Evolutionary conservation across 2,797 vertebrate genomes (phyloP), one percentile per base, ranked within the genome.

Genomic region (Hippopotamyrus pictus): DNA sequence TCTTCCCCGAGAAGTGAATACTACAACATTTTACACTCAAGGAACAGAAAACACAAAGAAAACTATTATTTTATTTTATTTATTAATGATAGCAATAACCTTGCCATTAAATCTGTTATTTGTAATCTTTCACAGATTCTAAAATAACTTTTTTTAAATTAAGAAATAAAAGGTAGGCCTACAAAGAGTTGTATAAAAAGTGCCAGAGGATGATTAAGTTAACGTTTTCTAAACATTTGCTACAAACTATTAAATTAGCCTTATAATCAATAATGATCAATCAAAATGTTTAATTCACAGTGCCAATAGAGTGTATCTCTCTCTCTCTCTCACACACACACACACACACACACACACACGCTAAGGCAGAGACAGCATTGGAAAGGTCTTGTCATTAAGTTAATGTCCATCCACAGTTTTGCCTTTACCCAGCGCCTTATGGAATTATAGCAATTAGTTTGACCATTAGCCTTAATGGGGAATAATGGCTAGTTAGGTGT

Each of bases 401-500:
- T 95, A 96, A 96, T 96, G 94, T 94, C 93, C 90, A 90, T 94
- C 94, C 95, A 94, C 94, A 94, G 94, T 95, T 95, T 93, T 94
- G 93, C 93, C 95, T 95, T 95, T 96, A 96, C 95, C 96, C 94
- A 93, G 95, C 92, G 94, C 93, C 94, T 97, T 96, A 95, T 94
- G 94, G 95, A 96, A 95, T 96, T 94, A 95, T 95, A 93, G 96
- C 97, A 97, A 97, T 97, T 96, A 97, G 96, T 93, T 91, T 59
- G 91, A 92, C 94, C 95, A 94, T 97, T 97, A 97, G 95, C 92
- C 94, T 95, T 96, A 97, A 97, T 95, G 95, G 95, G 95, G 95
- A 96, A 95, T 97, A 97, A 97, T 97, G 96, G 96, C 94, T 95
- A 95, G 96, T 96, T 96, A 97, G 95, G 97, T 96, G 96, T 94